phyloP scores from a whole-genome alignment of 2,888 invertebrate genomes.

The Nezara viridula region DNA sequence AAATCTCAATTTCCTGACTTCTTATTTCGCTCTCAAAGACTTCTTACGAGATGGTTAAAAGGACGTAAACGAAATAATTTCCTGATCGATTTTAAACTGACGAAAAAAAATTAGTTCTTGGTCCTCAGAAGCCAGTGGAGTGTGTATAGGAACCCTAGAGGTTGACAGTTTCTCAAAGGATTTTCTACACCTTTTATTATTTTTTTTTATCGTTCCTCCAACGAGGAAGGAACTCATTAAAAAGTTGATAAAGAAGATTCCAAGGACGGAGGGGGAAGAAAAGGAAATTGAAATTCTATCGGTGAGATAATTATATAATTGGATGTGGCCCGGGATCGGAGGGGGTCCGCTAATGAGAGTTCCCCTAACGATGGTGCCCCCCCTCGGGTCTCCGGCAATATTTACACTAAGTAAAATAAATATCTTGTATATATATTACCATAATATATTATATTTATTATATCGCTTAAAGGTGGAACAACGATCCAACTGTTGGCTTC shows the following conservation, averaged over 20 bases:
- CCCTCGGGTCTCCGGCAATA: neutral
- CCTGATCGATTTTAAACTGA: neutral
- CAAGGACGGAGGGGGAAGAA: conserved; percentile 24
- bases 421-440: neutral
- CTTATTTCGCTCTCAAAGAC: neutral
- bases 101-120: neutral
- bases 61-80: neutral
- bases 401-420: neutral
- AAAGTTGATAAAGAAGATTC: conserved; percentile 57
- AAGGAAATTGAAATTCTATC: conserved; percentile 59
- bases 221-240: conserved; percentile 55
- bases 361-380: neutral
- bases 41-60: neutral
- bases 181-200: conserved; percentile 35
- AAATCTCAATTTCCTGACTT: conserved; percentile 10
- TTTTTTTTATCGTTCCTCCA: neutral
- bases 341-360: neutral
- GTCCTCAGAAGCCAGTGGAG: neutral
- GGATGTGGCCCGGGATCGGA: conserved; percentile 25
- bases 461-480: no score
- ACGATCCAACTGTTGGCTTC: no score
- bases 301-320: conserved; percentile 56
- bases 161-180: conserved; percentile 52
- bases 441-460: no score
- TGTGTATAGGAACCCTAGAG: neutral